A percentile compares a stretch with the other conserved stretches of the same genome.
Conservation (phyloP, 2,797 vertebrate genomes). For the Chrysocyon brachyurus region DNA sequence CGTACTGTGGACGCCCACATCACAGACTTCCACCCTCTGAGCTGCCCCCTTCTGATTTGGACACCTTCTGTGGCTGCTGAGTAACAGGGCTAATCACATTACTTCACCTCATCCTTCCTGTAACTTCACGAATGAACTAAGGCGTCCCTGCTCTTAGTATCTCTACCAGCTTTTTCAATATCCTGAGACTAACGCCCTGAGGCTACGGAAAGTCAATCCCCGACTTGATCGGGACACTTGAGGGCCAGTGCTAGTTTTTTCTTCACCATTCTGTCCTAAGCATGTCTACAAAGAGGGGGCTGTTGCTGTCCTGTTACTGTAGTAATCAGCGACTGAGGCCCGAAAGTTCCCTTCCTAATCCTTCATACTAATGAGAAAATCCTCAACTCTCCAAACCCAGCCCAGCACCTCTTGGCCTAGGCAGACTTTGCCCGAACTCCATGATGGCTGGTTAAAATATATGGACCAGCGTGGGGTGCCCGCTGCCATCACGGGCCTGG, state of each 20-base stretch:
- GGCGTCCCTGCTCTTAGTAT: not conserved
- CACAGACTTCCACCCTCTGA: fast-evolving
- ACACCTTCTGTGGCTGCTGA: not conserved
- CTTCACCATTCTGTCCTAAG: not conserved
- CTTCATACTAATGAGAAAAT: not conserved
- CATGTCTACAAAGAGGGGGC: not conserved
- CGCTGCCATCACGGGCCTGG: fast-evolving
- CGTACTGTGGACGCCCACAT: fast-evolving
- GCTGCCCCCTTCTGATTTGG: not conserved
- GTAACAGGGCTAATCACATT: not conserved
- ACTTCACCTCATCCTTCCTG: slow-evolving; percentile 18
- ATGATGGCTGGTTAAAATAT: not conserved
- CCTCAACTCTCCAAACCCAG: not conserved
- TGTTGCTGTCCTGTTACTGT: fast-evolving
- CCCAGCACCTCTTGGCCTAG: not conserved
- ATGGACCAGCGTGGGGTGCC: fast-evolving
- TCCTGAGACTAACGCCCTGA: not conserved
- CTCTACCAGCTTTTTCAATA: not conserved
- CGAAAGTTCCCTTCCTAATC: not conserved
- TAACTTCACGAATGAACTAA: not conserved
- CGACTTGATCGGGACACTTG: not conserved
- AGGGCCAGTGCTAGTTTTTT: not conserved
- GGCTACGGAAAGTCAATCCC: not conserved
- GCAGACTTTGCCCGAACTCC: not conserved
- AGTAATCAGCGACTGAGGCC: not conserved